Percentiles rank a stretch among this genome's conserved stretches.
Conservation (phyloP, 2,797 vertebrate genomes). For the Pseudocheirus occidentalis region DNA sequence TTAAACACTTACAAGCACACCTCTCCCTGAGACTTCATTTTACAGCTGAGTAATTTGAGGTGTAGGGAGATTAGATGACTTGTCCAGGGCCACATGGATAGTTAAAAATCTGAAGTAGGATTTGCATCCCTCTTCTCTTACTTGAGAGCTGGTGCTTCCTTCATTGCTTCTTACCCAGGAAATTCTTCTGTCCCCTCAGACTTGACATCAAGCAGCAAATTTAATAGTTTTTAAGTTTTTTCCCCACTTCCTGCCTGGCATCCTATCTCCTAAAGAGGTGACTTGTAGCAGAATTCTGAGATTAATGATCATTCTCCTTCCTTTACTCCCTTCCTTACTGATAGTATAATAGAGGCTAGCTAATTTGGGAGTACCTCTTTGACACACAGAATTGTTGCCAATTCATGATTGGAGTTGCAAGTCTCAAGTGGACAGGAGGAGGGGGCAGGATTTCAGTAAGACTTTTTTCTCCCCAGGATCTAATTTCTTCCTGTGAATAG, state of each 20-base stretch:
- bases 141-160: neutral
- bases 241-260: conserved; percentile 1
- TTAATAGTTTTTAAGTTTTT: neutral
- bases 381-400: neutral
- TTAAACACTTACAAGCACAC: neutral
- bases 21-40: neutral
- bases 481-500: conserved; percentile 32
- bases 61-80: neutral
- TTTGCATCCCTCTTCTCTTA: neutral
- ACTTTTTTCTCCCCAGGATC: neutral
- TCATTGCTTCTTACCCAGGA: neutral
- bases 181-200: neutral
- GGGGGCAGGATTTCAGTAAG: neutral
- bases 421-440: neutral
- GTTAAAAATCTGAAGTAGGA: neutral
- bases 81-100: neutral
- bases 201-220: conserved; percentile 30
- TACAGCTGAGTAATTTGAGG: neutral
- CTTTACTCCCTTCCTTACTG: conserved; percentile 7
- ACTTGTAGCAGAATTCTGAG: neutral
- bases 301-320: conserved; percentile 30
- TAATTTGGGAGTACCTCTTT: conserved; percentile 27
- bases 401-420: conserved; percentile 6
- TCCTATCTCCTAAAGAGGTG: conserved; percentile 12
- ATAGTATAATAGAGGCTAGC: conserved; percentile 13